Evolutionary conservation across 2,888 invertebrate genomes (phyloP), one percentile per base, ranked within the genome.

Genomic region (Hemicrepidius hirtus): DNA sequence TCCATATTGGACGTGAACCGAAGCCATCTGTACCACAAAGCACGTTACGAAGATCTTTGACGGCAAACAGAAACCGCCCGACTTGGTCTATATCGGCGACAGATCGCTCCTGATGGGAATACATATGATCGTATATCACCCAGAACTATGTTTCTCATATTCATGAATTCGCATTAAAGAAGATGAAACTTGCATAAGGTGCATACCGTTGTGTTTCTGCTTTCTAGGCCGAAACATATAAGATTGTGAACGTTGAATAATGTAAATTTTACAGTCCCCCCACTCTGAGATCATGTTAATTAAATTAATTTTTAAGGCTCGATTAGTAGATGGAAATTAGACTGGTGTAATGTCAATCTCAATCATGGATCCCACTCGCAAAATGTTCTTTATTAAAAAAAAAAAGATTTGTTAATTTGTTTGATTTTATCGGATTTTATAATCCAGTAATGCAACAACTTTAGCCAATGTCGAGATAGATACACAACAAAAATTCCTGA

Each of bases 11-110:
- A 35, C 16, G 35, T 50, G 28, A 12, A 32, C 57, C 20, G 44
- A 41, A 67, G 62, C 66, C 66, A 71, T 71, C 50, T 71, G 59
- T 66, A 71, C 37, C 60, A 71, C 66, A 50, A 67, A 55, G 62
- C 71, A 71, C 60, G 73, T 65, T 68, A 65, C 68, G 49, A 59
- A 41, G 53, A 50, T 37, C 73, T 73, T 73, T 73, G 73, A 73
- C 68, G 73, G 73, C 68, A 68, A n/a, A 59, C 53, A 46, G 59
- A 73, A 68, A 73, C 73, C 73, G 73, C 73, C 73, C 73, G 73
- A 65, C 68, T 73, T 73, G 60, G 68, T 65, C 68, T 73, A 73
- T 73, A 73, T 73, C 73, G 73, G 73, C 68, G 73, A 73, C 68
- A 73, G 68, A 73, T 73, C 68, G 73, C 40, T 69, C 73, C 68